Evolutionary conservation across 2,888 invertebrate species (phyloP).

Genomic region (Drosophila tripunctata): DNA sequence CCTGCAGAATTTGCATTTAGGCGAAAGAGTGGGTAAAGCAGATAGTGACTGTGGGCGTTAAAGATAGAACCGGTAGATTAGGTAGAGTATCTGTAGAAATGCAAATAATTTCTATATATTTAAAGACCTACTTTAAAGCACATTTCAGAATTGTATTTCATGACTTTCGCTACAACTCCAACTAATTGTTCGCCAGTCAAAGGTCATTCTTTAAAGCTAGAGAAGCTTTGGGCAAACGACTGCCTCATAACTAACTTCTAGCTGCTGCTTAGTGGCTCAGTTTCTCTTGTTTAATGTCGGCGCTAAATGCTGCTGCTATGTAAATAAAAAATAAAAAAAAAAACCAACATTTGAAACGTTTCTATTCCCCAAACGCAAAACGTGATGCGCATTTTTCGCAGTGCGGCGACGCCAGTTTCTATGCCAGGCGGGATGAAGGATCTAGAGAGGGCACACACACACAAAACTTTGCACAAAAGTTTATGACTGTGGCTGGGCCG

Average conservation of each 20-base stretch:
- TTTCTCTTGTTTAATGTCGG: conserved; percentile 53
- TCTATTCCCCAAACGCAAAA: conserved; percentile 63
- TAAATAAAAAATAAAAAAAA: conserved; percentile 67
- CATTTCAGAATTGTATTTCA: background rate
- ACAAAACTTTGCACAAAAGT: conserved; percentile 70
- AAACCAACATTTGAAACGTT: conserved; percentile 46
- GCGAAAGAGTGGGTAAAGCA: background rate
- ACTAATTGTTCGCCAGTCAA: background rate
- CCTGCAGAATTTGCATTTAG: conserved; percentile 19
- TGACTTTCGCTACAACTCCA: conserved; percentile 4
- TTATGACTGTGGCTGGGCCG: conserved; percentile 51
- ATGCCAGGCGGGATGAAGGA: background rate
- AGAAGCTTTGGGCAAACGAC: background rate
- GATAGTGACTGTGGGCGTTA: background rate
- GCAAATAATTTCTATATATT: too few relatives aligned
- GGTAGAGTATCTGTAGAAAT: too few relatives aligned
- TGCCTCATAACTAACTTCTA: conserved; percentile 2
- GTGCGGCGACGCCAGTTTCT: conserved; percentile 39
- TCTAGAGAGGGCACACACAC: conserved; percentile 7
- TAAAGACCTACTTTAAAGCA: too few relatives aligned
- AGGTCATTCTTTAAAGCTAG: conserved; percentile 45
- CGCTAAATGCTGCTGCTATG: conserved; percentile 70
- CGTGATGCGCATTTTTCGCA: conserved; percentile 81
- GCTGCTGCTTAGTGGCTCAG: conserved; percentile 19
- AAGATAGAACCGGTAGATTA: too few relatives aligned